Percentiles rank a stretch among this genome's conserved stretches.
Conservation (phyloP, 1,140 invertebrate genomes). For the Thaumatotibia leucotreta region DNA sequence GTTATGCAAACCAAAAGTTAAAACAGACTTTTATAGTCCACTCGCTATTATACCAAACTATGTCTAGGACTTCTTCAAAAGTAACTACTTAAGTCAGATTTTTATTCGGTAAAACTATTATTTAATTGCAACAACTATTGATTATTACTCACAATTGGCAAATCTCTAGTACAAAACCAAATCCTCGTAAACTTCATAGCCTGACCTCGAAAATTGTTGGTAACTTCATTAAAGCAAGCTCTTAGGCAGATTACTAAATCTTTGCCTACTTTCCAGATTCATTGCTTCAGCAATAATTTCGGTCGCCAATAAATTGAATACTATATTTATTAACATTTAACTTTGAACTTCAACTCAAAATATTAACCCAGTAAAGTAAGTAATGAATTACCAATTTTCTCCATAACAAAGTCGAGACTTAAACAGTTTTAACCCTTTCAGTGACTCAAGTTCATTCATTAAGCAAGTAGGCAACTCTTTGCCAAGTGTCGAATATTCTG, state of each 20-base stretch:
- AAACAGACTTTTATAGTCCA: no score
- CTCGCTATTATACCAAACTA: no score
- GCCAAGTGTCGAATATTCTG: constrained; percentile 38
- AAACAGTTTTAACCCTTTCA: constrained; percentile 50
- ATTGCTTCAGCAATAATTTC: background rate
- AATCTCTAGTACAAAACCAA: no score
- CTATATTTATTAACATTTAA: background rate
- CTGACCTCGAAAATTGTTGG: background rate
- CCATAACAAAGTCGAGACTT: constrained; percentile 45
- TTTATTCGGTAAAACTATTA: no score
- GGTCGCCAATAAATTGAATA: background rate
- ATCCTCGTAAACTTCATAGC: no score
- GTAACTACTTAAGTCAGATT: no score
- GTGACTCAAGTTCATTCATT: constrained; percentile 52
- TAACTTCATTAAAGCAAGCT: background rate
- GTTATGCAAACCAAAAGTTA: no score
- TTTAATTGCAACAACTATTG: no score
- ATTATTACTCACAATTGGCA: no score
- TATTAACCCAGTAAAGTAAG: constrained; percentile 38
- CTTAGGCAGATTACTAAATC: background rate
- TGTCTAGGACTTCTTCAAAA: no score
- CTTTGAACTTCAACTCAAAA: constrained; percentile 26
- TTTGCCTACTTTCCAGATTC: background rate
- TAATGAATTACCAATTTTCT: constrained; percentile 57
- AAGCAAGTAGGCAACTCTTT: constrained; percentile 39